Conservation (phyloP, 2,888 invertebrate genomes). For the Xanthia togata region DNA sequence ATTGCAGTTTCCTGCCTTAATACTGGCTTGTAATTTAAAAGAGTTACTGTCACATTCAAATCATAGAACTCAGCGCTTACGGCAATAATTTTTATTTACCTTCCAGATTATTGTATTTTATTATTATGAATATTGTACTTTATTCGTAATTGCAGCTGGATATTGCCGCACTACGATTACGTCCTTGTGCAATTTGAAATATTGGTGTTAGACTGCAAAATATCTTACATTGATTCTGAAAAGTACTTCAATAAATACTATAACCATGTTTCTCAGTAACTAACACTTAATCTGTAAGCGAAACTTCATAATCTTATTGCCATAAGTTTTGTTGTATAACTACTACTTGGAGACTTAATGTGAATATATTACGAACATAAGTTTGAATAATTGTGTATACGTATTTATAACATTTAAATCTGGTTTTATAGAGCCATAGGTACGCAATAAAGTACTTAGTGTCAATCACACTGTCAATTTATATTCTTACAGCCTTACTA, state of each 20-base stretch:
- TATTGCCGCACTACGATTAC: slow-evolving; percentile 49
- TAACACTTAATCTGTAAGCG: slow-evolving; percentile 41
- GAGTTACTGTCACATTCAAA: slow-evolving; percentile 65
- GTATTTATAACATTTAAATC: slow-evolving; percentile 18
- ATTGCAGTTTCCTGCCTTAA: slow-evolving; percentile 71
- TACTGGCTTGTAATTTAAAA: slow-evolving; percentile 64
- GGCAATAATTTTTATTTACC: slow-evolving; percentile 62
- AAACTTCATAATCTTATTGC: slow-evolving; percentile 44
- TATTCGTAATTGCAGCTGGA: slow-evolving; percentile 51
- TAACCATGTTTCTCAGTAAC: slow-evolving; percentile 47
- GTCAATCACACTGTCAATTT: slow-evolving; percentile 49
- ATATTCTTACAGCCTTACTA: no score
- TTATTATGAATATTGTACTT: slow-evolving; percentile 62
- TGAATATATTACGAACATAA: slow-evolving; percentile 19
- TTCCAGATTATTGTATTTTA: slow-evolving; percentile 57
- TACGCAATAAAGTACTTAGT: background rate
- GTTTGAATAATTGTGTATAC: slow-evolving; percentile 6
- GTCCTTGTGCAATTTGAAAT: slow-evolving; percentile 52
- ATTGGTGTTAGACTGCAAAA: slow-evolving; percentile 41
- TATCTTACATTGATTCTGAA: slow-evolving; percentile 39
- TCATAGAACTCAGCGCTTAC: slow-evolving; percentile 46
- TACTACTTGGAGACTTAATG: slow-evolving; percentile 16
- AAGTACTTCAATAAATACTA: slow-evolving; percentile 41
- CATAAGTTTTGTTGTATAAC: slow-evolving; percentile 38
- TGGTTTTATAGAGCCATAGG: background rate